A percentile compares a stretch with the other conserved stretches of the same genome.
phyloP scores from a whole-genome alignment of 2,888 invertebrate species.

The Gibbula magus region DNA sequence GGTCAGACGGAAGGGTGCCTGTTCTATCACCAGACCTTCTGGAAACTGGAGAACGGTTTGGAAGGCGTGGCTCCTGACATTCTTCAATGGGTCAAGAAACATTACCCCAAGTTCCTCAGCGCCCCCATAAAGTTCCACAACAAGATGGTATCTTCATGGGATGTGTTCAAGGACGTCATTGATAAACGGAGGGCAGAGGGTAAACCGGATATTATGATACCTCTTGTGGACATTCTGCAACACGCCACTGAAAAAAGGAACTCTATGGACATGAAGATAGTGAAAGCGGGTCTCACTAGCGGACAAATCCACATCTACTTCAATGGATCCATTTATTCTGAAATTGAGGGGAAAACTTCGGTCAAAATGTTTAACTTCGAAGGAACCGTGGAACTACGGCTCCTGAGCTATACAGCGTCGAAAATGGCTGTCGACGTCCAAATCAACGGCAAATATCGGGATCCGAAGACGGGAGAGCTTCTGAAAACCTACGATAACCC shows the following conservation, averaged over 20 bases:
- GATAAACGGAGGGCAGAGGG: constrained; percentile 43
- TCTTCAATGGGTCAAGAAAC: constrained; percentile 35
- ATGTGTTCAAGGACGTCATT: constrained; percentile 45
- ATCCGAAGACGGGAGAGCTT: constrained; percentile 42
- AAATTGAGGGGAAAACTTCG: constrained; percentile 40
- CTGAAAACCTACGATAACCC: constrained; percentile 44
- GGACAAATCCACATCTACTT: constrained; percentile 23
- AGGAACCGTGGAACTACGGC: constrained; percentile 26
- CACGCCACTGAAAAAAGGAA: constrained; percentile 23
- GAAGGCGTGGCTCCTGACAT: constrained; percentile 45
- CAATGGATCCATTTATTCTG: constrained; percentile 43
- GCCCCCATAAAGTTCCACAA: constrained; percentile 42
- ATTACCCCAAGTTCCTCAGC: constrained; percentile 39
- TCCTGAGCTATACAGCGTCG: neutral
- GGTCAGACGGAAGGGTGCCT: constrained; percentile 38
- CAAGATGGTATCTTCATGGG: constrained; percentile 51
- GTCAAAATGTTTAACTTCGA: constrained; percentile 37
- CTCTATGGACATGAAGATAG: constrained; percentile 37
- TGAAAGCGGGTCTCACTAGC: constrained; percentile 24
- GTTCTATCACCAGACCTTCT: constrained; percentile 41
- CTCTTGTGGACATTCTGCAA: constrained; percentile 33
- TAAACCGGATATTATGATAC: constrained; percentile 46
- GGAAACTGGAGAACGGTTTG: constrained; percentile 43
- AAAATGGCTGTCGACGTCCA: too few relatives aligned
- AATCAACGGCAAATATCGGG: constrained; percentile 32